A percentile compares a stretch with the other conserved stretches of the same genome.
These are phyloP conservation scores for Corythornis cristatus DNA, from an alignment of 2,113 vertebrate genomes.

Conservation along the genomic window DNA sequence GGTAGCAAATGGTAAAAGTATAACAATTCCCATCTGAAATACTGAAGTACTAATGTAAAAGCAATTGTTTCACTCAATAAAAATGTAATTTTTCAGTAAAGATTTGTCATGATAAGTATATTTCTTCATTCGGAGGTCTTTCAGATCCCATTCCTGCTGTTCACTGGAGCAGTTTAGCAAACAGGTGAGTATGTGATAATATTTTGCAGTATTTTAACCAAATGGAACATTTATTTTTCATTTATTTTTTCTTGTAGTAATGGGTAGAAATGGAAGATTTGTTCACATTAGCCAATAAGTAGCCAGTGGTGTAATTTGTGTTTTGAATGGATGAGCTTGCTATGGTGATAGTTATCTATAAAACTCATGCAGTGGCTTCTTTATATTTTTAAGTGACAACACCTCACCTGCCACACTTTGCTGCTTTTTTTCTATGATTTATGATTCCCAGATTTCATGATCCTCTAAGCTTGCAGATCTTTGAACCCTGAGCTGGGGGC, in stretches of 20 bases:
- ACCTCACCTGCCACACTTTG: background rate
- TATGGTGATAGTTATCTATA: background rate
- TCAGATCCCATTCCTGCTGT: background rate
- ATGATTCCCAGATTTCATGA: background rate
- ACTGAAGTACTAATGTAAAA: constrained; percentile 30
- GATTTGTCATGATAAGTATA: background rate
- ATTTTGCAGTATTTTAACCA: background rate
- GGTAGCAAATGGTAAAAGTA: background rate
- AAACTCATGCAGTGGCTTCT: background rate
- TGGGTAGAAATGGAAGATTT: background rate
- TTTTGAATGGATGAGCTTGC: background rate
- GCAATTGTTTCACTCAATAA: constrained; percentile 59
- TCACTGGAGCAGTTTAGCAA: background rate
- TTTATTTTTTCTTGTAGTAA: background rate
- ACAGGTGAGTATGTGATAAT: background rate
- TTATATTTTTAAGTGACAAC: background rate
- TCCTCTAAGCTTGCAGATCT: background rate
- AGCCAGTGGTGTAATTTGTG: background rate
- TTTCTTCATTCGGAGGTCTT: constrained; percentile 5
- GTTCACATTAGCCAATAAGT: background rate
- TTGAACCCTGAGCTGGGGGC: background rate
- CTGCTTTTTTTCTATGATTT: background rate
- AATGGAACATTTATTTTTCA: background rate
- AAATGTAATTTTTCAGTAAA: constrained; percentile 52
- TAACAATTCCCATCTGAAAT: constrained; percentile 17